Evolutionary conservation across 2,888 invertebrate species (phyloP).

Genomic region (Thereva nobilitata): DNA sequence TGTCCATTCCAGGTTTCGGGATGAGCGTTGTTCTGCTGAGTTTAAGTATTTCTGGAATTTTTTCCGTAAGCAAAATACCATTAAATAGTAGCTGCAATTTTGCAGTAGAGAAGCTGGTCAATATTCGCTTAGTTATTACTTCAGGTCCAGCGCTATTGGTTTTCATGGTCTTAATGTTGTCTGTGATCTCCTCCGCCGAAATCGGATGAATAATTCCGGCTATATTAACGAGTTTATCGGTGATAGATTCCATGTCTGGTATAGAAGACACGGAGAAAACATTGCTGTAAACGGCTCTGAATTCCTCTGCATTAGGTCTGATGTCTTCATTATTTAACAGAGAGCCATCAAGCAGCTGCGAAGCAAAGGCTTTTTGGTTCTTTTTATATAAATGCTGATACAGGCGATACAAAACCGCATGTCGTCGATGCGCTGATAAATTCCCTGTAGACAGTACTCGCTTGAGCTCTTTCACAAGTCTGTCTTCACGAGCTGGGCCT

Average conservation of each 20-base stretch:
- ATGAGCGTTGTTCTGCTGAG: not conserved
- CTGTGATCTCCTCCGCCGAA: not conserved
- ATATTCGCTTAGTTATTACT: not conserved
- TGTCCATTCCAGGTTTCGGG: constrained; percentile 34
- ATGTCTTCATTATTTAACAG: not conserved
- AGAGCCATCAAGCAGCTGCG: not conserved
- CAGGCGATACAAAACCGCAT: no score
- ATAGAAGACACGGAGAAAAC: no score
- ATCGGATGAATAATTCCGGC: not conserved
- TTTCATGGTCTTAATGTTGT: not conserved
- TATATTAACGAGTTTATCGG: no score
- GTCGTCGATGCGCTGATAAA: no score
- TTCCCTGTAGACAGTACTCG: no score
- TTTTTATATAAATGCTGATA: no score
- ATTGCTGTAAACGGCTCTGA: no score
- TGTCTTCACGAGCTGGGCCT: no score
- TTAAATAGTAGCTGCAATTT: not conserved
- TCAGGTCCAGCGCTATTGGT: not conserved
- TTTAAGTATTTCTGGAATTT: not conserved
- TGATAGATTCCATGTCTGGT: no score
- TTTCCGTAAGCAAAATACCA: not conserved
- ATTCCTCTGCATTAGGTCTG: not conserved
- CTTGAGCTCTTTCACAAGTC: no score
- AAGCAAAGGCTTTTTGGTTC: no score
- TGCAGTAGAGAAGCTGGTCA: not conserved